Base-by-base conservation (phyloP, 2,113 vertebrate species). In the Panthera tigris region DNA sequence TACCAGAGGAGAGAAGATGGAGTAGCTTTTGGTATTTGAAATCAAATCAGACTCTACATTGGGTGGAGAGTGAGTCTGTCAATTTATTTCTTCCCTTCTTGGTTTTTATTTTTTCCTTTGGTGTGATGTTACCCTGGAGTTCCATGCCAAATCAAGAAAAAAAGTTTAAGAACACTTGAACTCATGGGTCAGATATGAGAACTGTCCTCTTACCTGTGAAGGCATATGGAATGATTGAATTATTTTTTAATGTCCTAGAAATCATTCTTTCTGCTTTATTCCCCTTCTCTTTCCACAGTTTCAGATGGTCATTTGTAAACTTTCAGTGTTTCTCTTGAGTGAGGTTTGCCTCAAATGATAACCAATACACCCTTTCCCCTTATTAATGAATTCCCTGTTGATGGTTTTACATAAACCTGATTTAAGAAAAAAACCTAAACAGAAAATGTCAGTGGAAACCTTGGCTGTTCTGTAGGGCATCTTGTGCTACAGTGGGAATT, bases 271-370 rank as follows among this genome's bases (percentile, higher is more conserved):
- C 36, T n/a, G 19, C 76, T 88, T 95, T 61, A 16, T 85, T 63
- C 19, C 18, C 7, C 0, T 66, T 85, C 12, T 92, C 48, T 31
- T 91, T 93, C 14, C 85, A 52, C 3, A 87, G 25, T 84, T 36
- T 95, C 36, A 78, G 68, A 86, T 39, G 79, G 94, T 81, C 16
- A 36, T 86, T 71, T 86, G 74, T 90, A 81, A 82, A 84, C 69
- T 48, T 90, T n/a, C 25, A 76, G n/a, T 85, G 25, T 69, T 96
- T 74, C 89, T 80, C 68, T 48, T 45, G 55, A 71, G 16, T 12
- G 81, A 96, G 45, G 94, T 91, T 96, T 85, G 55, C 33, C 81
- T 80, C 65, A 93, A 61, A 52, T 92, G 41, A 69, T 71, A 80
- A 86, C 74, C 7, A 74, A 36, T 41, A 61, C 7, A 91, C 27